Conservation (phyloP, 2,113 vertebrate species). For the Limanda limanda region DNA sequence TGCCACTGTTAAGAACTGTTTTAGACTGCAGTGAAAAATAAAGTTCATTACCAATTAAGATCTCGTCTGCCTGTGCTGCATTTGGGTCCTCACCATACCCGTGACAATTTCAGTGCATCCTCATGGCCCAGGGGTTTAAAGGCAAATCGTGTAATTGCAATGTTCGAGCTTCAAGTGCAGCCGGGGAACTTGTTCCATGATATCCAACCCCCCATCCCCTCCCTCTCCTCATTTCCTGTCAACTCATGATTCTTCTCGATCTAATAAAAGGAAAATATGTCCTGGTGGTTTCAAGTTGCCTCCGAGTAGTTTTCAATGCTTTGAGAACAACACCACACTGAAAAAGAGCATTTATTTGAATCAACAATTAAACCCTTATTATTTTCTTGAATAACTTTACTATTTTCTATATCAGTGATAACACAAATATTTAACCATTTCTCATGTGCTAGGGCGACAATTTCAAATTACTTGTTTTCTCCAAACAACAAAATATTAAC, state of each 20-base stretch:
- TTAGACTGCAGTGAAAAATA: too few relatives aligned
- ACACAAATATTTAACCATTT: too few relatives aligned
- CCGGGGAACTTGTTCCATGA: background rate
- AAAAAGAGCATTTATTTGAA: background rate
- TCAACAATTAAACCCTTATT: background rate
- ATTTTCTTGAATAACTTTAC: background rate
- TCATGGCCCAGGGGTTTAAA: background rate
- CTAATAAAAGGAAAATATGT: slow-evolving; percentile 5
- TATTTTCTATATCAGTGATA: background rate
- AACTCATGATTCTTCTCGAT: slow-evolving; percentile 6
- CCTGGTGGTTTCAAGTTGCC: background rate
- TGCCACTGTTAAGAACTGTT: too few relatives aligned
- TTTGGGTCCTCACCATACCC: too few relatives aligned
- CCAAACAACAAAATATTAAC: too few relatives aligned
- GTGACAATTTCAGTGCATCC: background rate
- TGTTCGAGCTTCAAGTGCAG: slow-evolving; percentile 1
- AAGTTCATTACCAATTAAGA: too few relatives aligned
- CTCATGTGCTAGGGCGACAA: too few relatives aligned
- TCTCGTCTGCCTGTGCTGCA: too few relatives aligned
- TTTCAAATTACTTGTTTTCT: too few relatives aligned
- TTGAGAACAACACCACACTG: background rate
- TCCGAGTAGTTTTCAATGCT: background rate
- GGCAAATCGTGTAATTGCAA: background rate
- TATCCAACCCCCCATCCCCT: background rate
- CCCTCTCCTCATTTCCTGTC: slow-evolving; percentile 4